Conservation (phyloP, 2,888 invertebrate genomes). For the Alcis repandata region DNA sequence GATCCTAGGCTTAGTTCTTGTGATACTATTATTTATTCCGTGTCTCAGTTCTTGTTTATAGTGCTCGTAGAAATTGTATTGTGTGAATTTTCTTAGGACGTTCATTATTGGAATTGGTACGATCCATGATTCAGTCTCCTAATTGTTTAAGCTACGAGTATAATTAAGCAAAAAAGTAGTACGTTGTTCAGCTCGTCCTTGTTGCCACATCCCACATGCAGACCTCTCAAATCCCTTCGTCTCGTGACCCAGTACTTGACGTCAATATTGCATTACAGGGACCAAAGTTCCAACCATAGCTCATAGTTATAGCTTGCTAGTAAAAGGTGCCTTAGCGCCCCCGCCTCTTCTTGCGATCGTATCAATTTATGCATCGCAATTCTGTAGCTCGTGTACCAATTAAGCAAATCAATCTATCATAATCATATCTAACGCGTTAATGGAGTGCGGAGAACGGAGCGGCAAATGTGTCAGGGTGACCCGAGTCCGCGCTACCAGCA, state of each 20-base stretch:
- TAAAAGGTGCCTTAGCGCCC: conserved; percentile 6
- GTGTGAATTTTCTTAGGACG: background rate
- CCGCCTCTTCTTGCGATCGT: conserved; percentile 6
- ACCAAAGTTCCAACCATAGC: too few species aligned
- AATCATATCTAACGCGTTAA: conserved; percentile 57
- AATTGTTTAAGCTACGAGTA: too few species aligned
- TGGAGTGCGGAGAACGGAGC: conserved; percentile 43
- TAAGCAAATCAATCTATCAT: conserved; percentile 68
- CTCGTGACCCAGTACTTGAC: background rate
- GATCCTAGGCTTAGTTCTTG: conserved; percentile 14
- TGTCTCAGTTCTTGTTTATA: background rate
- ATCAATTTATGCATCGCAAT: conserved; percentile 25
- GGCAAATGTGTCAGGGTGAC: conserved; percentile 50
- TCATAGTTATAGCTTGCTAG: background rate
- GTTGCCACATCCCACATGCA: too few species aligned
- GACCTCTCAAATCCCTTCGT: background rate
- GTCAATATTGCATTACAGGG: background rate
- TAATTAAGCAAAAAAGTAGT: too few species aligned
- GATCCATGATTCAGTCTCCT: too few species aligned
- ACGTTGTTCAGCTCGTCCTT: too few species aligned
- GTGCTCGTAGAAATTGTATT: background rate
- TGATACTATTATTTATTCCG: background rate
- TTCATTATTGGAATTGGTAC: background rate
- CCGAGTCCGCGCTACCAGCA: conserved; percentile 36
- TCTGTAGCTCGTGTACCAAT: conserved; percentile 54